Percentiles rank a stretch among this genome's conserved stretches.
Evolutionary conservation across 37 sponge, comb jelly and placozoan species (phyloP).

Genomic region (Ephydatia muelleri): DNA sequence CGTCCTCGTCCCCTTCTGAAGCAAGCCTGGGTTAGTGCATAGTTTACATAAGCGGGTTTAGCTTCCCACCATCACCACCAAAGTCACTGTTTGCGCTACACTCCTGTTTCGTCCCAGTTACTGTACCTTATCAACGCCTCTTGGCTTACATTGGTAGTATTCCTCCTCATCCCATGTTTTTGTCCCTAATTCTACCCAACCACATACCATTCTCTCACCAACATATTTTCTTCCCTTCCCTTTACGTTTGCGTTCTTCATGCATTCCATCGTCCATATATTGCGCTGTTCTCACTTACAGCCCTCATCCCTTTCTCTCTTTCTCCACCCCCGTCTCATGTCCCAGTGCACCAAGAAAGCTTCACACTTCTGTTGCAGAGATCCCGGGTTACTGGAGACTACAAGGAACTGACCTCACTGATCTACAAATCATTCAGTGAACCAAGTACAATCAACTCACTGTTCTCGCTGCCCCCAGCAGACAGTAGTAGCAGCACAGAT

Average conservation of each 20-base stretch:
- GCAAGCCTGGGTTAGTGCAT: not conserved
- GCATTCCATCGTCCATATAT: too few relatives aligned
- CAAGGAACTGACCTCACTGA: conserved; percentile 26
- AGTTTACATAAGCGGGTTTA: not conserved
- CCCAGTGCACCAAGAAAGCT: conserved; percentile 18
- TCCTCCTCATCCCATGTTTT: too few relatives aligned
- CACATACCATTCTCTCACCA: too few relatives aligned
- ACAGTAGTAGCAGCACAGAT: not conserved
- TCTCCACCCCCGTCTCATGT: not conserved
- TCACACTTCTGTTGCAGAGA: conserved; percentile 36
- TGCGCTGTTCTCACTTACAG: too few relatives aligned
- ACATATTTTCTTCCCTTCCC: too few relatives aligned
- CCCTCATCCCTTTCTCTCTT: not conserved
- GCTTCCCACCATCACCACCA: not conserved
- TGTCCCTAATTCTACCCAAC: too few relatives aligned
- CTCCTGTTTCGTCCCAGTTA: too few relatives aligned
- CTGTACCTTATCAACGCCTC: too few relatives aligned
- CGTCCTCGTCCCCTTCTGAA: not conserved
- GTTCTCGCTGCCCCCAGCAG: conserved; percentile 30
- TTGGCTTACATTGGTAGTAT: too few relatives aligned
- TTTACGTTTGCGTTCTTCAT: too few relatives aligned
- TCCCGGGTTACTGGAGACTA: conserved; percentile 25
- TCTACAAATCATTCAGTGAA: conserved; percentile 68
- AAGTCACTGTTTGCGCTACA: not conserved
- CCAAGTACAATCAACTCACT: conserved; percentile 59